Evolutionary conservation across 2,888 invertebrate genomes (phyloP), one percentile per base, ranked within the genome.

Genomic region (Acanthococcus lagerstroemiae): DNA sequence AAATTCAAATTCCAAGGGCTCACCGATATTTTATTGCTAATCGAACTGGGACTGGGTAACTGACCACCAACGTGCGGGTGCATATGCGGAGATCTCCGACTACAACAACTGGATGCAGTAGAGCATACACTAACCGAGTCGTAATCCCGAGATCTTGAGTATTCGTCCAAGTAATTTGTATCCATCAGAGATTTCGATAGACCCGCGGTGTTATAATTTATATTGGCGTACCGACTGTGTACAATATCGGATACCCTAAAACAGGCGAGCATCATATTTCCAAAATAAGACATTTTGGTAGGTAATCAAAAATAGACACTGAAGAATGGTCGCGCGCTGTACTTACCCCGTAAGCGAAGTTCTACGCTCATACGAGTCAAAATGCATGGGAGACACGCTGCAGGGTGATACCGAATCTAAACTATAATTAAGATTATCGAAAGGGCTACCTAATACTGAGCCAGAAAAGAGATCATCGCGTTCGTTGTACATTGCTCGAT

Each of bases 71-170:
- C 45, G 21, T 24, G 46, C n/a, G 27, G 6, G 24, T 55, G 66
- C 46, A 30, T 22, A 25, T 66, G 46, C 26, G 66, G 66, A 30
- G 66, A 66, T 46, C 66, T 55, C 19, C 66, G 46, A 57, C 66
- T 66, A 15, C 69, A 65, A 48, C 68, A 77, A 73, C 83, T 83
- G 61, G 83, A 83, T 19, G 82, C 80, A 3, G 80, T 79, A 12
- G 82, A 82, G 46, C 82, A 82, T 68, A 83, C 76, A 74, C 83
- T 83, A 73, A 83, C 79, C 74, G 82, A 81, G 73, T 84, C 83
- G 30, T 79, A 78, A 72, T 83, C 83, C 68, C 82, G 76, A 68
- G 69, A 67, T 55, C 69, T 69, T 50, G 69, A 69, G 71, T 83
- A 82, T 71, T 83, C 83, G 50, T 81, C 81, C 71, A 80, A 78